These are phyloP conservation scores for Cantharis lateralis DNA, from an alignment of 2,888 invertebrate genomes.

Conservation along the genomic window DNA sequence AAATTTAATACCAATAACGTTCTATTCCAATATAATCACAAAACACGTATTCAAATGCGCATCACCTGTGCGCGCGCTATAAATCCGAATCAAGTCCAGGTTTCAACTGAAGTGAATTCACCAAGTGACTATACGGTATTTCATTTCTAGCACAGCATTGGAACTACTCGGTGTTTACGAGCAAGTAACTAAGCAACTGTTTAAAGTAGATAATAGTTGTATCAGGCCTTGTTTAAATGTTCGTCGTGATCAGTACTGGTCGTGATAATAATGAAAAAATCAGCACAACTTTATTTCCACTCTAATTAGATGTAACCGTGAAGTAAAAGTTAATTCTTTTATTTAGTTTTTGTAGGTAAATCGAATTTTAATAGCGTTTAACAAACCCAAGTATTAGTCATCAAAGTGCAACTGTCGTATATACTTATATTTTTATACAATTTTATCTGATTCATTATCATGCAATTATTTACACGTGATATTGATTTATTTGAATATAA, in stretches of 20 bases:
- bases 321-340: background rate
- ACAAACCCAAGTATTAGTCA: background rate
- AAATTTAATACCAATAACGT: background rate
- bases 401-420: background rate
- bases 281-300: background rate
- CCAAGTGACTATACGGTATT: constrained; percentile 16
- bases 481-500: background rate
- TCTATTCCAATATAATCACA: background rate
- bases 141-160: constrained; percentile 13
- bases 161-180: constrained; percentile 20
- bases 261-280: background rate
- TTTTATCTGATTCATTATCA: background rate
- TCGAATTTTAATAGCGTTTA: background rate
- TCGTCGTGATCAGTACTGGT: background rate
- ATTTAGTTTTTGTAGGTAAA: background rate
- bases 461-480: background rate
- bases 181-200: constrained; percentile 26
- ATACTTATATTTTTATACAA: background rate
- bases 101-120: constrained; percentile 22
- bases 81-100: background rate
- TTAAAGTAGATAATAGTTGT: constrained; percentile 7
- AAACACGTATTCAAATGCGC: constrained; percentile 26
- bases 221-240: background rate
- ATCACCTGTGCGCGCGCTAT: constrained; percentile 15
- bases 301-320: background rate